Evolutionary conservation across 2,797 vertebrate genomes (phyloP).

Genomic region (Serranus cabrilla): DNA sequence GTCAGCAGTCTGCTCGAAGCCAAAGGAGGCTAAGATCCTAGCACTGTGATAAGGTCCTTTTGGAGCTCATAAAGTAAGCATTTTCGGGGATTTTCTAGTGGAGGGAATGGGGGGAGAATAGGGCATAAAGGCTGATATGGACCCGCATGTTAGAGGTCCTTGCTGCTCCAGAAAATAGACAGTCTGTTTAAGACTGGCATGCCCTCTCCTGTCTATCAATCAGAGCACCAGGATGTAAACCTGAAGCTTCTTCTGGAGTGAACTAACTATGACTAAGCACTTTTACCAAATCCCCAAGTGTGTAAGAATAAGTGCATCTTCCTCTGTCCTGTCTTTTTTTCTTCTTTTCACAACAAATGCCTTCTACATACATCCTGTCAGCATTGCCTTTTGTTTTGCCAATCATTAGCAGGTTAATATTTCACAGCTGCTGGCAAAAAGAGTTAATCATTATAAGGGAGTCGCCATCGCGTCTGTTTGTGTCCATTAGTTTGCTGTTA

Average conservation of each 20-base stretch:
- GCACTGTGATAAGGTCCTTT: slow-evolving; percentile 79
- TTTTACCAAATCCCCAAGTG: slow-evolving; percentile 61
- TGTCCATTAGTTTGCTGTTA: slow-evolving; percentile 33
- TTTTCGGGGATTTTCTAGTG: slow-evolving; percentile 31
- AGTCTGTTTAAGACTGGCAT: slow-evolving; percentile 21
- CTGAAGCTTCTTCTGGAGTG: slow-evolving; percentile 39
- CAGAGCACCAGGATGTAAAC: slow-evolving; percentile 36
- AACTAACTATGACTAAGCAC: slow-evolving; percentile 65
- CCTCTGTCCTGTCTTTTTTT: slow-evolving; percentile 34
- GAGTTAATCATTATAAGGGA: slow-evolving; percentile 56
- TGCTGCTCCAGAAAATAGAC: slow-evolving; percentile 28
- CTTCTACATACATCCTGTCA: slow-evolving; percentile 64
- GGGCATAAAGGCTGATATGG: slow-evolving; percentile 18
- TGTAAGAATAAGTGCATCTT: slow-evolving; percentile 58
- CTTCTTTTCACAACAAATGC: slow-evolving; percentile 62
- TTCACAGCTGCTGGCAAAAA: slow-evolving; percentile 38
- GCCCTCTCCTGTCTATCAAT: slow-evolving; percentile 27
- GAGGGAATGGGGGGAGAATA: background rate
- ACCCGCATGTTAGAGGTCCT: slow-evolving; percentile 29
- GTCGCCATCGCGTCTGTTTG: slow-evolving; percentile 11
- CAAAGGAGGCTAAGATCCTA: slow-evolving; percentile 65
- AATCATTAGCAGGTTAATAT: slow-evolving; percentile 56
- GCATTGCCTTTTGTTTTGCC: slow-evolving; percentile 62
- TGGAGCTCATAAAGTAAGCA: slow-evolving; percentile 44
- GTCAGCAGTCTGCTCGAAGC: slow-evolving; percentile 51